Evolutionary conservation across 2,888 invertebrate genomes (phyloP).

Genomic region (Epinotia bilunana): DNA sequence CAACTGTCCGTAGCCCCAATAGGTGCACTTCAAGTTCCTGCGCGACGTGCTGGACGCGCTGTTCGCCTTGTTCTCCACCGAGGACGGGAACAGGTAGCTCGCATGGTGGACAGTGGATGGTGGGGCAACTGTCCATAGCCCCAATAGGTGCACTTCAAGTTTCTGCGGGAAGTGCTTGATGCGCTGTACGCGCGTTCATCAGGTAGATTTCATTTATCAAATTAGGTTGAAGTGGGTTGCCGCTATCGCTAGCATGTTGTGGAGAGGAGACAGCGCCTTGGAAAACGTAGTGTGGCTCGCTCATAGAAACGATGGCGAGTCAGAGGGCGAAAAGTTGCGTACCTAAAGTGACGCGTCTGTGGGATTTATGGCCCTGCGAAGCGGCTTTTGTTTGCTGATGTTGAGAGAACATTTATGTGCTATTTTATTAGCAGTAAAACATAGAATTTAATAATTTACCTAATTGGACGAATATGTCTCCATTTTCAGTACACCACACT

Average conservation of each 20-base stretch:
- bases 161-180: conserved; percentile 96
- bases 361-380: background rate
- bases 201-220: too few relatives aligned
- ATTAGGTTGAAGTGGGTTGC: too few relatives aligned
- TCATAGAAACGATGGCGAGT: too few relatives aligned
- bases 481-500: conserved; percentile 89
- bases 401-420: background rate
- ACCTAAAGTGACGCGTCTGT: too few relatives aligned
- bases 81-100: conserved; percentile 90
- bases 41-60: conserved; percentile 97
- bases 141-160: conserved; percentile 96
- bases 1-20: conserved; percentile 88
- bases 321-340: too few relatives aligned
- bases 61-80: conserved; percentile 96
- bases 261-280: too few relatives aligned
- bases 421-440: background rate
- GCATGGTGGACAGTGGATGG: conserved; percentile 72
- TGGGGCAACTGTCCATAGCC: conserved; percentile 91
- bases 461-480: conserved; percentile 2
- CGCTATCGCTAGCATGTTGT: too few relatives aligned
- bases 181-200: conserved; percentile 89
- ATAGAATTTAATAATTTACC: background rate
- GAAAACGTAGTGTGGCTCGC: conserved; percentile 63
- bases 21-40: conserved; percentile 94
- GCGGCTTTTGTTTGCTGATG: background rate